Conservation (phyloP, 2,888 invertebrate genomes). For the Rhabditoides inermis region DNA sequence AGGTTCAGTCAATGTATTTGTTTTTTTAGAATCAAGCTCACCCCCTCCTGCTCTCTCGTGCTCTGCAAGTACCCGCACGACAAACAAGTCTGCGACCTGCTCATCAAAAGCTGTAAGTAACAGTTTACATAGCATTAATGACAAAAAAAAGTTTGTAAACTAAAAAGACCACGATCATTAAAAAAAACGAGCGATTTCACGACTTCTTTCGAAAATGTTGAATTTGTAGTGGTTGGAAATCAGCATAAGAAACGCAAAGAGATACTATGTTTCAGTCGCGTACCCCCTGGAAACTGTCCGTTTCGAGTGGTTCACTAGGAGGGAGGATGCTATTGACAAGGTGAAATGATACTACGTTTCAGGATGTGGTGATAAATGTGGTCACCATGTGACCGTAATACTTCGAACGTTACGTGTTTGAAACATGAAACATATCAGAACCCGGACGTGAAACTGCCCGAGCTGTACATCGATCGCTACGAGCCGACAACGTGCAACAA, state of each 20-base stretch:
- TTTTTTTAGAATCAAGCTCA: constrained; percentile 44
- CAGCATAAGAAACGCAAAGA: too few relatives aligned
- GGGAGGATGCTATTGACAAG: constrained; percentile 31
- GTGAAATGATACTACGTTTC: not conserved
- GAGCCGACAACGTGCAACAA: constrained; percentile 39
- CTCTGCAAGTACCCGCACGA: constrained; percentile 52
- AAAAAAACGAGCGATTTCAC: not conserved
- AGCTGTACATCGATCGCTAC: constrained; percentile 46
- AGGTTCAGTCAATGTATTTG: not conserved
- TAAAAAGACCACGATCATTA: not conserved
- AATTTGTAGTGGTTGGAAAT: too few relatives aligned
- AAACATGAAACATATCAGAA: constrained; percentile 50
- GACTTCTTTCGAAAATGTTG: not conserved
- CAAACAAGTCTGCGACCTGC: constrained; percentile 48
- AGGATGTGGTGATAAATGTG: not conserved
- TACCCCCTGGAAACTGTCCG: constrained; percentile 50
- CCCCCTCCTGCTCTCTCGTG: constrained; percentile 49
- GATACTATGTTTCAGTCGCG: constrained; percentile 41
- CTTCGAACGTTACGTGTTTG: not conserved
- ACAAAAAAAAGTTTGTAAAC: not conserved
- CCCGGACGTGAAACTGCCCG: constrained; percentile 50
- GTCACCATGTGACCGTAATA: not conserved
- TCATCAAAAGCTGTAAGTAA: constrained; percentile 49
- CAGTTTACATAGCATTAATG: too few relatives aligned
- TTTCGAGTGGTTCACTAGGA: constrained; percentile 50